A percentile compares a stretch with the other conserved stretches of the same genome.
Evolutionary conservation across 2,113 vertebrate genomes (phyloP).

Genomic region (Podarcis cretensis): DNA sequence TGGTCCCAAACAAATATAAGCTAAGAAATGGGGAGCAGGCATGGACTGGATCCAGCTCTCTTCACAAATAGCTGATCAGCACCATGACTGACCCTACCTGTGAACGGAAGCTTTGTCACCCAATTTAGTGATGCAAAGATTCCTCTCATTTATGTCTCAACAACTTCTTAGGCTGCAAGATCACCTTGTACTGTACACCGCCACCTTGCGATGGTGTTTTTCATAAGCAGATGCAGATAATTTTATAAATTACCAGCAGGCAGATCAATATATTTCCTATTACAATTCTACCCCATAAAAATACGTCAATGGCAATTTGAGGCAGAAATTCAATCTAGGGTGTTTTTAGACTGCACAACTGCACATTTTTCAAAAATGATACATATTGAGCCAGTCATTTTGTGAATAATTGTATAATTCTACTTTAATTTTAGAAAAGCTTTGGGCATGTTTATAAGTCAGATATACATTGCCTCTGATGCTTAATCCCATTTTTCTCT

Average conservation of each 20-base stretch:
- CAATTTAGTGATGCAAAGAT: not conserved
- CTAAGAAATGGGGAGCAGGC: not conserved
- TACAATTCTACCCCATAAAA: constrained; percentile 22
- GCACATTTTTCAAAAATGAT: constrained; percentile 41
- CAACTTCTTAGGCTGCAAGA: not conserved
- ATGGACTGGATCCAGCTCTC: not conserved
- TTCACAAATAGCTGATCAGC: not conserved
- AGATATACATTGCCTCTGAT: constrained; percentile 12
- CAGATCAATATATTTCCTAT: constrained; percentile 41
- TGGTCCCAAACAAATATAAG: not conserved
- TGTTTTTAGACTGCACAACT: constrained; percentile 55
- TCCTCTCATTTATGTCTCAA: not conserved
- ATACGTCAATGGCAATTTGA: constrained; percentile 47
- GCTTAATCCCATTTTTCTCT: constrained; percentile 9
- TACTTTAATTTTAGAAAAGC: constrained; percentile 45
- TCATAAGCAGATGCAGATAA: constrained; percentile 54
- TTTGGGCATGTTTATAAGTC: constrained; percentile 41
- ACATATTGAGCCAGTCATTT: constrained; percentile 26
- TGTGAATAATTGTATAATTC: constrained; percentile 48
- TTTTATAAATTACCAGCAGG: constrained; percentile 36
- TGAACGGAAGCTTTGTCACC: not conserved
- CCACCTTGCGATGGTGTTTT: constrained; percentile 41
- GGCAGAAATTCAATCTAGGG: constrained; percentile 35
- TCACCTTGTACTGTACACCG: not conserved
- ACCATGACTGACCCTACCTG: not conserved